Base-by-base conservation (phyloP, 2,797 vertebrate genomes). In the Tachyglossus aculeatus region DNA sequence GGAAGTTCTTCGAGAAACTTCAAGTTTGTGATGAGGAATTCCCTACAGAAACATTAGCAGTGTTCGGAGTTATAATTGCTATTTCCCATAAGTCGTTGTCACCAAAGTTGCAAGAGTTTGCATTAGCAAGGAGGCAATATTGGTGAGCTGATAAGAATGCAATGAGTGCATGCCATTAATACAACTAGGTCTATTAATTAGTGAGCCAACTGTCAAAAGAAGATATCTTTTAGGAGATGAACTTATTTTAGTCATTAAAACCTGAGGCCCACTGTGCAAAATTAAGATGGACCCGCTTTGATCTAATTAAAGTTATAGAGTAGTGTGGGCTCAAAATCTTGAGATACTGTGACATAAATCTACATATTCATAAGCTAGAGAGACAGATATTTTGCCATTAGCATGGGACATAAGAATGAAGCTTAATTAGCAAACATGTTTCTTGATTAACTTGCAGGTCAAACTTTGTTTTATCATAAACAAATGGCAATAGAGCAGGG, bases 161-260 rank as follows among this genome's bases (percentile, higher is more conserved):
- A 78, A 79, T 81, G 67, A 82, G 88, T 85, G 83, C 83, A 89
- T 88, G 87, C 86, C 93, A 93, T 92, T 93, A 92, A 93, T 93
- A 91, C 86, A 91, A 88, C 91, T 92, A 89, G 86, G 86, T 91
- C 89, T 91, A 85, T 90, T 93, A 93, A 93, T 93, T 93, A 92
- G 89, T 89, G 87, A 92, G 88, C 90, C 85, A 84, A 91, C 89
- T 91, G 91, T 91, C 91, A 90, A 73, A 88, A 87, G 83, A 90
- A 88, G 87, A 90, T 88, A 88, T 71, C 77, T 85, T 84, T 89
- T 87, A 90, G 67, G 77, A 92, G 83, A 82, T 86, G 89, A 91
- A 92, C 84, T 90, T 92, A 88, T 81, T 91, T 90, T 90, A 76
- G 78, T 85, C 90, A 91, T 93, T 91, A 92, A 92, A 92, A 89